Evolutionary conservation across 1,140 invertebrate genomes (phyloP), one percentile per base, ranked within the genome.

Genomic region (Drosophila funebris): DNA sequence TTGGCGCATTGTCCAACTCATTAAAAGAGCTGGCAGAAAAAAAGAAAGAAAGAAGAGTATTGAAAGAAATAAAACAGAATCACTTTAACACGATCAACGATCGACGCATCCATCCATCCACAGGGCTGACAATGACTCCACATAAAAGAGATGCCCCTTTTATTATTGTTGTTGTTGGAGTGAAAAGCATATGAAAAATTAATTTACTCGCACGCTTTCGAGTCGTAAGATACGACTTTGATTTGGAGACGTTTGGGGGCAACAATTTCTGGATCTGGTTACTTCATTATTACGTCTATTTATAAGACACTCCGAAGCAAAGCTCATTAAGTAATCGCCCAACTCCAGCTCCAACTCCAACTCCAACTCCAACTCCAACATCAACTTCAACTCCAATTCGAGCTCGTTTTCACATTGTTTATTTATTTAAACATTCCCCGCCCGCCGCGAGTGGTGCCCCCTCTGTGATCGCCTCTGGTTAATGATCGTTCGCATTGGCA

Each of bases 231-330:
- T 41, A 48, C 39, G 31, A 46, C 18, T 46, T 11, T 36, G 31
- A 39, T 22, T 43, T 43, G 16, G 41, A 39, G 36, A 9, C 41
- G 41, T 20, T 41, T 54, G 48, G 78, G 78, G 29, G 61, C 67
- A 71, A 74, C 48, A 56, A 37, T 58, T 73, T 72, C 68, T 82
- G 53, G 73, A 88, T 83, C 78, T 88, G 83, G 84, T 88, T 89
- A 88, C 83, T 88, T 88, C 83, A 88, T 88, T 88, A 88, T 88
- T 88, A 88, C 73, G 73, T 88, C 76, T 88, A 89, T 88, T 88
- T 88, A 83, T 88, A 83, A 74, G 72, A 67, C 50, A 67, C 57
- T 60, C 63, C 16, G 37, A 16, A 39, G 29, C 72, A 82, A 88
- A 88, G 83, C 84, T 88, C 83, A 88, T 88, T 88, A 88, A 88